Evolutionary conservation across 2,888 invertebrate species (phyloP), one percentile per base, ranked within the genome.

Genomic region (Formica aserva): DNA sequence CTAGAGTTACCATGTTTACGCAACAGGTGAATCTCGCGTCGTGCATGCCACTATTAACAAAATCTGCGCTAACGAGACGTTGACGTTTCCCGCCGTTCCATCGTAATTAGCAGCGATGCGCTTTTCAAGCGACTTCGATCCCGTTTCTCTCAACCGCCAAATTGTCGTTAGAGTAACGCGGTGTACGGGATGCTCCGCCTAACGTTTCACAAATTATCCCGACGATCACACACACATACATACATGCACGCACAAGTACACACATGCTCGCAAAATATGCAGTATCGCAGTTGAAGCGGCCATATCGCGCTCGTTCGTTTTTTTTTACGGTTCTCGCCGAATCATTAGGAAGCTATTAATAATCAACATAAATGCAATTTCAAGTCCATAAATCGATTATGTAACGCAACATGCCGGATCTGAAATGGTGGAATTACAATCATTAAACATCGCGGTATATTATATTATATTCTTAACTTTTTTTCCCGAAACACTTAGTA

Each of bases 1-100:
- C 90, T 57, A 57, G 88, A 66, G 84, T 85, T 87, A 78, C 83
- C 85, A 85, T 89, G 89, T 89, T 89, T 89, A 86, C 83, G 91
- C 89, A 90, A 90, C 89, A 90, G 89, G 89, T 90, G 89, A 90
- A 80, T 76, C 86, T 86, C 85, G 86, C 55, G 65, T 81, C 66
- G 82, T 85, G 86, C 85, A 84, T 88, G 87, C 75, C 83, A 84
- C 89, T 87, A 88, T 90, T 86, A 89, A 87, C 91, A 89, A 91
- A 89, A 91, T 89, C 88, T 90, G 66, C 72, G 72, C 83, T 88
- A 89, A 89, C 88, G 88, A 90, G 86, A 85, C 80, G 76, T 72
- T 75, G 67, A 77, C 81, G 66, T 45, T 77, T 55, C 38, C 45
- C 67, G 55, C 45, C 69, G 82, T 48, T 60, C 13, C 71, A 11